These are phyloP conservation scores for Anagrus nilaparvatae DNA, from an alignment of 1,140 invertebrate genomes.

Conservation along the genomic window DNA sequence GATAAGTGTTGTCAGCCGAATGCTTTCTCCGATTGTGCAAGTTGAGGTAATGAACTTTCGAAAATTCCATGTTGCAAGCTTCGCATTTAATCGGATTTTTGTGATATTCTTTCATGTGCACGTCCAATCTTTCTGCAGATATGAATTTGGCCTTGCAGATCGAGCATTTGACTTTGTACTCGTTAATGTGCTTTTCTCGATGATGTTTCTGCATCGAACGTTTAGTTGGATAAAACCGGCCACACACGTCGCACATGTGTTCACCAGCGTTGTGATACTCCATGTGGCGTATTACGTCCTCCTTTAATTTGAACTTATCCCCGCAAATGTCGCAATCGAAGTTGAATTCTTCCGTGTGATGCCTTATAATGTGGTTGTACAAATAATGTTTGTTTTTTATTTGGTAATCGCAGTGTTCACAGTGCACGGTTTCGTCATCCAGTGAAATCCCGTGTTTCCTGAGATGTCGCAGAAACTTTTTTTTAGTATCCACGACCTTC, in stretches of 20 bases:
- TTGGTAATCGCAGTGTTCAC: constrained; percentile 41
- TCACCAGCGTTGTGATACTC: constrained; percentile 31
- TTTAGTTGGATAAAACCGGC: constrained; percentile 21
- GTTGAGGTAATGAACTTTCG: too few species aligned
- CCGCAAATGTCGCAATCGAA: constrained; percentile 46
- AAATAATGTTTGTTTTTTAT: constrained; percentile 41
- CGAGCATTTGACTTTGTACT: constrained; percentile 30
- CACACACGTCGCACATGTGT: constrained; percentile 26
- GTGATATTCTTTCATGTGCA: constrained; percentile 40
- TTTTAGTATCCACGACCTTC: too few species aligned
- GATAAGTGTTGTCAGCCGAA: constrained; percentile 23
- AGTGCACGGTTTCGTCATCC: too few species aligned
- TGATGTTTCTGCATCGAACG: constrained; percentile 24
- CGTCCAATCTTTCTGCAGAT: constrained; percentile 39
- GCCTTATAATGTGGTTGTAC: constrained; percentile 36
- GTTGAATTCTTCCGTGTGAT: constrained; percentile 47
- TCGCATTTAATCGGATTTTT: constrained; percentile 53
- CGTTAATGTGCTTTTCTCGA: constrained; percentile 23
- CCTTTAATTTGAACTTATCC: constrained; percentile 39
- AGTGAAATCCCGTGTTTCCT: too few species aligned
- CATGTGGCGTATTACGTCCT: constrained; percentile 39
- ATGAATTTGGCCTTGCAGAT: constrained; percentile 35
- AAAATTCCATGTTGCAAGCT: constrained; percentile 57
- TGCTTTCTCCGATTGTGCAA: constrained; percentile 32
- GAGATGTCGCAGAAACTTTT: too few species aligned